Conservation (phyloP, 2,797 vertebrate genomes). For the Lagocephalus sceleratus region DNA sequence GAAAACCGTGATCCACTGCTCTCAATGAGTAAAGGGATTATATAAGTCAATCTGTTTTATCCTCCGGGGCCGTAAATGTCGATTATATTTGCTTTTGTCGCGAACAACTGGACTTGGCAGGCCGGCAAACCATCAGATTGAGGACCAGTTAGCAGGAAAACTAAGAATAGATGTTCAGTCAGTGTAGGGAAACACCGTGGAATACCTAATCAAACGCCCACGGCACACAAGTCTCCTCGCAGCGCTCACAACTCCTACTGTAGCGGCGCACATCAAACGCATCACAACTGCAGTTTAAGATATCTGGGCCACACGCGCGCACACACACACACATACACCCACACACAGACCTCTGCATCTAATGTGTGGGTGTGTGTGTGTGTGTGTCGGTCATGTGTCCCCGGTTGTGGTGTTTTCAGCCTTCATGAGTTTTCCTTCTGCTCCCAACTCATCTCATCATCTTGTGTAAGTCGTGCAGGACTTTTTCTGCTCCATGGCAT, state of each 20-base stretch:
- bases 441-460: conserved; percentile 54
- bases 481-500: conserved; percentile 61
- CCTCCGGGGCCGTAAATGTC: background rate
- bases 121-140: conserved; percentile 1
- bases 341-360: background rate
- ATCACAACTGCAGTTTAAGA: conserved; percentile 32
- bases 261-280: conserved; percentile 47
- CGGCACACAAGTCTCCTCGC: conserved; percentile 18
- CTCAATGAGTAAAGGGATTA: conserved; percentile 3
- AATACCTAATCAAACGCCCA: conserved; percentile 34
- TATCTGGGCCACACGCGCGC: conserved; percentile 41
- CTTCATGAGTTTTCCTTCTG: conserved; percentile 19
- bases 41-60: conserved; percentile 8
- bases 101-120: conserved; percentile 9
- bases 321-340: conserved; percentile 1
- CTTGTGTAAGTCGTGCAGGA: conserved; percentile 57
- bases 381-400: conserved; percentile 7
- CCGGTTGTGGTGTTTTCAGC: conserved; percentile 37
- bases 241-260: conserved; percentile 32
- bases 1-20: background rate
- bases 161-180: conserved; percentile 30
- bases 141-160: conserved; percentile 9
- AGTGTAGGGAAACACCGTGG: conserved; percentile 43
- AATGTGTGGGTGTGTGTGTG: conserved; percentile 4
- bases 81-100: conserved; percentile 1